Evolutionary conservation across 2,113 vertebrate species (phyloP).

Genomic region (Microtus pennsylvanicus): DNA sequence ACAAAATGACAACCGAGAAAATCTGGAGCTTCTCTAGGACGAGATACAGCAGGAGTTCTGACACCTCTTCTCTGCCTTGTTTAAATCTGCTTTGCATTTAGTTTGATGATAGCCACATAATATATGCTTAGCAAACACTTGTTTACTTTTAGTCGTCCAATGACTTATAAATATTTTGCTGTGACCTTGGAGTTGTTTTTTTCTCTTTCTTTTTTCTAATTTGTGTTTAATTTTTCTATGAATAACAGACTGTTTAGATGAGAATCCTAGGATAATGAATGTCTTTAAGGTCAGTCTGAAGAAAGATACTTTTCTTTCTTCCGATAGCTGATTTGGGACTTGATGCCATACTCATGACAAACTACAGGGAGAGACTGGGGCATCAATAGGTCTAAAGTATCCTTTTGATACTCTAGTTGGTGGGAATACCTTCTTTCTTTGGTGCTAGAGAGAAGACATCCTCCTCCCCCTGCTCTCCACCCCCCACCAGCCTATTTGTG

Average conservation of each 20-base stretch:
- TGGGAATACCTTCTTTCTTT: not conserved
- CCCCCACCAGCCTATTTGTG: not conserved
- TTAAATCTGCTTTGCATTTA: not conserved
- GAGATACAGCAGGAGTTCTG: slow-evolving; percentile 11
- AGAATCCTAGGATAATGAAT: not conserved
- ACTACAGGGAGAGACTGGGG: slow-evolving; percentile 12
- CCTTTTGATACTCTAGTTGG: slow-evolving; percentile 7
- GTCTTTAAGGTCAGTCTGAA: slow-evolving; percentile 43
- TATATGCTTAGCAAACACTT: slow-evolving; percentile 38
- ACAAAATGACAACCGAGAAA: not conserved
- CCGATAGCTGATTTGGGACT: not conserved
- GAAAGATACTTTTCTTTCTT: slow-evolving; percentile 27
- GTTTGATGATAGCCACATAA: slow-evolving; percentile 1
- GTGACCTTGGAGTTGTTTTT: not conserved
- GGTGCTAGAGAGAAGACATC: slow-evolving; percentile 14
- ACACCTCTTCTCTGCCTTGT: not conserved
- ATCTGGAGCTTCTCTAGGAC: slow-evolving; percentile 16
- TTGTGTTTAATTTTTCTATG: slow-evolving; percentile 50
- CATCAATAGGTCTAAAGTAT: not conserved
- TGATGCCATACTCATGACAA: not conserved
- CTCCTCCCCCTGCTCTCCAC: not conserved
- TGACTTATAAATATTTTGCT: slow-evolving; percentile 49
- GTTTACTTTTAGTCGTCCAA: not conserved
- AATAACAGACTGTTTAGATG: slow-evolving; percentile 47
- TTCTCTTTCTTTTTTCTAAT: not conserved